Base-by-base conservation (phyloP, 2,888 invertebrate genomes). In the Psylliodes chrysocephalus region DNA sequence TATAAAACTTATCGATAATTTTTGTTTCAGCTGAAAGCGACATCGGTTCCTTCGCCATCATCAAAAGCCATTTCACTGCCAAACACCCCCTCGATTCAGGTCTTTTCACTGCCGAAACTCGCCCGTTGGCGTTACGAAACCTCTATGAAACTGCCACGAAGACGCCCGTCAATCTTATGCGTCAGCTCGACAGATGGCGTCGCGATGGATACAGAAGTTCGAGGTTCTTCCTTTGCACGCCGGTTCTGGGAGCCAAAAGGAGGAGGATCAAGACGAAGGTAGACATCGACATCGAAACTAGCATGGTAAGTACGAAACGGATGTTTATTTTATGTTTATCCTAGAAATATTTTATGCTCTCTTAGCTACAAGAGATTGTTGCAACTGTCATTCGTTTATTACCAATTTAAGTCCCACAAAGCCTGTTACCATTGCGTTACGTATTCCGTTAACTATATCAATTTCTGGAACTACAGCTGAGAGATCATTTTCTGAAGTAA, bases 221-320 rank as follows among this genome's bases (percentile, higher is more conserved):
- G 55, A 86, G 89, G 69, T 89, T 89, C 85, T 89, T 93, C 82
- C 85, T 92, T 73, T 93, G 93, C 85, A 92, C 93, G 73, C 92
- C 93, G 61, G 89, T 93, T 63, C 87, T 94, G 75, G 89, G 91
- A 72, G 88, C 89, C 72, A 88, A 88, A 79, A 86, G 90, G 77
- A 86, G 90, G 77, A 85, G 87, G 78, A 87, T 91, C 75, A 87
- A 87, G 76, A 89, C 87, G 77, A 88, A 87, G 79, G 86, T 91
- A 69, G 89, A 91, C 80, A 89, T 93, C 73, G 94, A 94, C 81
- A 95, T 95, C 78, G 95, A 95, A 85, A 94, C 93, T 66, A 87
- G 91, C 84, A 88, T 93, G 87, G 95, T 95, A 84, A 91, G 92
- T 88, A 67, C 49, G n/a, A n/a, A n/a, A n/a, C n/a, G n/a, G n/a